phyloP scores from a whole-genome alignment of 2,888 invertebrate species.

The Brachylomia viminalis region DNA sequence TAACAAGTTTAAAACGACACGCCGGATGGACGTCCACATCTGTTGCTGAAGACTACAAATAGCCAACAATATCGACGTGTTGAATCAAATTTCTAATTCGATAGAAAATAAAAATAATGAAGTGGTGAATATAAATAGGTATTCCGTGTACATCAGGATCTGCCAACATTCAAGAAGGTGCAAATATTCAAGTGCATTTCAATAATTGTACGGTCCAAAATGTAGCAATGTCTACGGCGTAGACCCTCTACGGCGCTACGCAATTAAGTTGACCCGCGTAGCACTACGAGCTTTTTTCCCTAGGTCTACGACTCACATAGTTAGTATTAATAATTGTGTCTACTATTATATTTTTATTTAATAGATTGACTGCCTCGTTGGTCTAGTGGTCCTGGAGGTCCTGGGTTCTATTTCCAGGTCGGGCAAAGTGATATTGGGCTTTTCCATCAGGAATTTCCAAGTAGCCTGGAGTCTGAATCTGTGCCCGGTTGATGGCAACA shows the following conservation, averaged over 20 bases:
- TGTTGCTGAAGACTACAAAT: too few relatives aligned
- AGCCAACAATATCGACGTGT: too few relatives aligned
- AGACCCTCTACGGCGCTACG: slow-evolving; percentile 24
- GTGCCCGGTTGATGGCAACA: background rate
- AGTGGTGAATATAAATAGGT: too few relatives aligned
- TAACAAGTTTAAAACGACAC: too few relatives aligned
- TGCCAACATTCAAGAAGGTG: too few relatives aligned
- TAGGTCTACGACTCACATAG: background rate
- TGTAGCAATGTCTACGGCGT: slow-evolving; percentile 23
- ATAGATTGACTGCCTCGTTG: background rate
- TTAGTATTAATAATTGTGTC: background rate
- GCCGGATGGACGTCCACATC: too few relatives aligned
- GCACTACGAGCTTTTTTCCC: background rate
- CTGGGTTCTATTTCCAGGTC: background rate
- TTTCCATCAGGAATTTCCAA: background rate
- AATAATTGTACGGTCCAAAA: too few relatives aligned
- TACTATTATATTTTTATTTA: background rate
- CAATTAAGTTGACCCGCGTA: background rate
- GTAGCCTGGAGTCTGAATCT: background rate
- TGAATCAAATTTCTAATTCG: too few relatives aligned
- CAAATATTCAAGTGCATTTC: too few relatives aligned
- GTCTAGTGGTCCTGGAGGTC: background rate
- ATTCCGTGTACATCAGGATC: too few relatives aligned
- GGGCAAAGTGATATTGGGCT: background rate
- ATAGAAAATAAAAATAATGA: too few relatives aligned